Conservation (phyloP, 2,888 invertebrate genomes). For the Chorisops tibialis region DNA sequence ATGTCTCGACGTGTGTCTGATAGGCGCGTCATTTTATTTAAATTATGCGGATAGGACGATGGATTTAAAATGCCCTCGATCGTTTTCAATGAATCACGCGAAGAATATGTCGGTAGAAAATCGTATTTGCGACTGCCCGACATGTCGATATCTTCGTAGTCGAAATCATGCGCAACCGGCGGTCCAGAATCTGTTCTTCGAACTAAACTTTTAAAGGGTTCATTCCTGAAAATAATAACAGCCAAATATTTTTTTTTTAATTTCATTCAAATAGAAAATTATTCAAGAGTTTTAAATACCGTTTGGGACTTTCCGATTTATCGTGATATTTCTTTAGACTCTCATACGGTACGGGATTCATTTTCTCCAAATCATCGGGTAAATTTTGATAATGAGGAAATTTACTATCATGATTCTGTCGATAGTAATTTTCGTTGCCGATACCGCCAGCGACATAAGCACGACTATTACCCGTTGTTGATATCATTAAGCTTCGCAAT, state of each 20-base stretch:
- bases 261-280: not conserved
- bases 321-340: conserved; percentile 30
- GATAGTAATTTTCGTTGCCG: conserved; percentile 28
- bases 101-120: not conserved
- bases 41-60: conserved; percentile 5
- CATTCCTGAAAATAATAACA: conserved; percentile 27
- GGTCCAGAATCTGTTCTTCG: conserved; percentile 37
- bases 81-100: conserved; percentile 19
- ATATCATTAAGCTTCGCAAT: conserved; percentile 39
- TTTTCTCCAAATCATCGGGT: conserved; percentile 27
- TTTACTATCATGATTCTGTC: conserved; percentile 24
- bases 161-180: conserved; percentile 33
- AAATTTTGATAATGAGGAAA: conserved; percentile 30
- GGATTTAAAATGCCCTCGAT: conserved; percentile 20
- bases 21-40: conserved; percentile 33
- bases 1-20: conserved; percentile 39
- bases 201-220: conserved; percentile 32
- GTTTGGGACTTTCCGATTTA: conserved; percentile 31
- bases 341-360: conserved; percentile 28
- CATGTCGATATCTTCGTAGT: conserved; percentile 36
- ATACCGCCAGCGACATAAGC: not conserved
- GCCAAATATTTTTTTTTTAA: not conserved
- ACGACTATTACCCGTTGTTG: conserved; percentile 34
- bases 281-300: too few relatives aligned
- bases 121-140: not conserved